Evolutionary conservation across 2,113 vertebrate species (phyloP).

Genomic region (Sturnus vulgaris): DNA sequence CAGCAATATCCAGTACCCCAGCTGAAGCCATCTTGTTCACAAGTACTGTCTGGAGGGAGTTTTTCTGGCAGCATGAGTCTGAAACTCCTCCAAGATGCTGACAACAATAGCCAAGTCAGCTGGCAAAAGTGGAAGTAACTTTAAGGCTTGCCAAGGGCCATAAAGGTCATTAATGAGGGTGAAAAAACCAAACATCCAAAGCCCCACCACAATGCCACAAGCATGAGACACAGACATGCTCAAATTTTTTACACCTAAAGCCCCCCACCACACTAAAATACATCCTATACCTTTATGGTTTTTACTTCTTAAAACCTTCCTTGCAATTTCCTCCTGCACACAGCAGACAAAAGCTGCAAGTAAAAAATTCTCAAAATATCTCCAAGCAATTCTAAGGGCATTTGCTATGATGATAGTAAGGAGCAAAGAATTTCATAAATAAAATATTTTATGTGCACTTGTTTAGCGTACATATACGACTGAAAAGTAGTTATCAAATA

Average conservation of each 20-base stretch:
- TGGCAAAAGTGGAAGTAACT: neutral
- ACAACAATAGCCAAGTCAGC: neutral
- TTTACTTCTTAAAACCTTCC: neutral
- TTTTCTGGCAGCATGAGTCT: neutral
- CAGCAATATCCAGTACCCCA: neutral
- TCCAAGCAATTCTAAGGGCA: neutral
- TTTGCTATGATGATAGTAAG: neutral
- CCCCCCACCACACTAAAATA: neutral
- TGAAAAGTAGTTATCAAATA: neutral
- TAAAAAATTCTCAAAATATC: neutral
- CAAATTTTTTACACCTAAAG: neutral
- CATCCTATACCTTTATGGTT: neutral
- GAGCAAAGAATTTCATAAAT: neutral
- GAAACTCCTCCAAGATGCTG: neutral
- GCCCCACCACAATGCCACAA: neutral
- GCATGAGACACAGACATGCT: neutral
- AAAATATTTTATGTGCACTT: neutral
- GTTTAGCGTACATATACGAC: neutral
- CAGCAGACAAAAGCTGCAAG: neutral
- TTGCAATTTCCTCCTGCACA: neutral
- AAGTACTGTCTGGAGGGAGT: neutral
- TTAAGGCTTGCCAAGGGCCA: accelerated
- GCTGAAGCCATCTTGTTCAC: neutral
- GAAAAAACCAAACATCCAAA: neutral
- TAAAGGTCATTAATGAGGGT: neutral